Conservation (phyloP, 2,113 vertebrate genomes). For the Sinocyclocheilus anshuiensis region DNA sequence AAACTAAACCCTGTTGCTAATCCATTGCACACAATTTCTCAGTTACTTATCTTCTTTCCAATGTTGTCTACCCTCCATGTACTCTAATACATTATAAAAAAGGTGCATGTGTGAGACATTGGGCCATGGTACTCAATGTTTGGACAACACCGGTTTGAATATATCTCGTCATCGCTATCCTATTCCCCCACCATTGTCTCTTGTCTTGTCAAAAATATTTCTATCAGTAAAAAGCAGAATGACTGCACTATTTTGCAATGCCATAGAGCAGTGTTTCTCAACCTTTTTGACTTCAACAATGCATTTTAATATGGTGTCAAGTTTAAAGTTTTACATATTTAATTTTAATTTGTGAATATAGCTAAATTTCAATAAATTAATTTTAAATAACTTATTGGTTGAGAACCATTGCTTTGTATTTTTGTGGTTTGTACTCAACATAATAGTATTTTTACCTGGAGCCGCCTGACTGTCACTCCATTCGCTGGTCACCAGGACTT, state of each 20-base stretch:
- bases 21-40: neutral
- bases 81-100: neutral
- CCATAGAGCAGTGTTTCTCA: neutral
- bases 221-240: neutral
- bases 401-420: neutral
- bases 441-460: constrained; percentile 80
- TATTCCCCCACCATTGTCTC: neutral
- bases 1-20: neutral
- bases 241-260: neutral
- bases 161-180: neutral
- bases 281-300: neutral
- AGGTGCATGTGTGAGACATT: neutral
- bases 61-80: neutral
- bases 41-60: neutral
- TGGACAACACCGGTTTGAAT: neutral
- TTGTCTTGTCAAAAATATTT: too few relatives aligned
- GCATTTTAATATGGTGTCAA: neutral
- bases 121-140: neutral
- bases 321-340: neutral
- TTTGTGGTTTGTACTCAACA: neutral
- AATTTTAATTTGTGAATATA: neutral
- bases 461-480: constrained; percentile 87
- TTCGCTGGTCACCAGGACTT: constrained; percentile 90
- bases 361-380: neutral
- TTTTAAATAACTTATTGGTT: neutral